phyloP scores from a whole-genome alignment of 1,140 invertebrate species.

The Aphis craccivora region DNA sequence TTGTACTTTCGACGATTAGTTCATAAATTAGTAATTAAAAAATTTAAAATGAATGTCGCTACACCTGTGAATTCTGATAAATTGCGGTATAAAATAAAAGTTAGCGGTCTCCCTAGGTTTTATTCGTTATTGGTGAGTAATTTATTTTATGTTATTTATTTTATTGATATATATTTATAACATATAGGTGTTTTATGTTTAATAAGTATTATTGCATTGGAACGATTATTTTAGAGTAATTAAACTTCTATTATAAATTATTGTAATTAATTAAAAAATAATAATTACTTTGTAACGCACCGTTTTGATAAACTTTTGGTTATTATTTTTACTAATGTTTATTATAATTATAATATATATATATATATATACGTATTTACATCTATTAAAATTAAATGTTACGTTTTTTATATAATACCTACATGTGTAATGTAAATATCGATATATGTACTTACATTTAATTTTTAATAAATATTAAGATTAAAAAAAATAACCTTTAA shows the following conservation, averaged over 20 bases:
- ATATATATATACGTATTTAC: not conserved
- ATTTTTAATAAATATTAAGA: not conserved
- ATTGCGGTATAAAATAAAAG: slow-evolving; percentile 61
- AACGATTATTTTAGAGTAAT: not conserved
- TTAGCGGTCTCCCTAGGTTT: slow-evolving; percentile 62
- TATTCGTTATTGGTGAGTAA: slow-evolving; percentile 61
- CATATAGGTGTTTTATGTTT: not conserved
- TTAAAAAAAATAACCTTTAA: not conserved
- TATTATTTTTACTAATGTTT: not conserved
- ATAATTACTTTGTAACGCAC: not conserved
- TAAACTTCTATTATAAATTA: not conserved
- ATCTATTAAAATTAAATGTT: not conserved
- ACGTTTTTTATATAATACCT: no score
- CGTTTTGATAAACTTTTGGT: not conserved
- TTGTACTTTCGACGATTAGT: not conserved
- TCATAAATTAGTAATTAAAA: not conserved
- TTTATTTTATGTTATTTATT: not conserved
- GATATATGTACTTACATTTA: not conserved
- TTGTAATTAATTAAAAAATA: not conserved
- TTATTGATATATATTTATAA: no score
- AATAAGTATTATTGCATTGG: not conserved
- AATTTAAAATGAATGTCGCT: slow-evolving; percentile 31
- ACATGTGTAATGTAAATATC: not conserved
- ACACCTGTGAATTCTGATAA: not conserved
- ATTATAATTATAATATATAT: not conserved